phyloP scores from a whole-genome alignment of 2,888 invertebrate species.

The Melieria picta region DNA sequence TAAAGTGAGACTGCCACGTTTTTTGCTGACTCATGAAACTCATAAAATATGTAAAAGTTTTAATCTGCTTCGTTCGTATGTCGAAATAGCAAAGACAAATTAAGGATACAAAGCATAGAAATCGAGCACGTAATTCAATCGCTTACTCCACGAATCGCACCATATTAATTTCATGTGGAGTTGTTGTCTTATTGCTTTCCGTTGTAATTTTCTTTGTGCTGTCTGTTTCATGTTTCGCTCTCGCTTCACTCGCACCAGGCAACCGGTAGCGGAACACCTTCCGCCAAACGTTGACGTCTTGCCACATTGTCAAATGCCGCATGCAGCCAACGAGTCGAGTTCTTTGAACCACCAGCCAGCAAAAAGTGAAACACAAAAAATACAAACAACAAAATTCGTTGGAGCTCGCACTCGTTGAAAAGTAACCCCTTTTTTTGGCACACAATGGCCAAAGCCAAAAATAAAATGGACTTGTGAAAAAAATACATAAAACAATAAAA shows the following conservation, averaged over 20 bases:
- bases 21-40: neutral
- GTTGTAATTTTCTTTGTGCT: conserved; percentile 5
- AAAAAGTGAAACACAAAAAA: no score
- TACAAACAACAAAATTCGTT: no score
- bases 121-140: neutral
- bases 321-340: no score
- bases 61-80: no score
- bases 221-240: neutral
- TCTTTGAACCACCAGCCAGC: no score
- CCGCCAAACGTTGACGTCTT: neutral
- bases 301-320: no score
- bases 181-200: neutral
- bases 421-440: no score
- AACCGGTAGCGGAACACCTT: conserved; percentile 29
- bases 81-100: neutral
- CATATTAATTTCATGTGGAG: conserved; percentile 6
- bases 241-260: conserved; percentile 21
- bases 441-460: no score
- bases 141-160: conserved; percentile 1
- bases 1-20: conserved; percentile 47
- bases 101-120: neutral
- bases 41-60: neutral
- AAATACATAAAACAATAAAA: no score
- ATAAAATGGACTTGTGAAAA: no score
- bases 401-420: no score